phyloP scores from a whole-genome alignment of 2,797 vertebrate genomes.

The Sebastolobus altivelis region DNA sequence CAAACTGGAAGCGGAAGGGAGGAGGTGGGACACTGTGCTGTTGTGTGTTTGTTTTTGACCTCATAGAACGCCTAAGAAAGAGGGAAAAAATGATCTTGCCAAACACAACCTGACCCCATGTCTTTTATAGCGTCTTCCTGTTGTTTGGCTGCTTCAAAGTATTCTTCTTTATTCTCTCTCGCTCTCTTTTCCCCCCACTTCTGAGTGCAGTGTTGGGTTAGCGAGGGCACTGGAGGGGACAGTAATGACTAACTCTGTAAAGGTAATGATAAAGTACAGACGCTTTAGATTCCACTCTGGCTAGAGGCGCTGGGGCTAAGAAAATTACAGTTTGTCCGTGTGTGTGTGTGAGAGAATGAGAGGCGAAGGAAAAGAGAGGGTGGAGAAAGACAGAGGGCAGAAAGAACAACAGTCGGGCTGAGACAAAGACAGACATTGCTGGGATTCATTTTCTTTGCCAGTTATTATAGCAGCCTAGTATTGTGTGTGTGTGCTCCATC shows the following conservation, averaged over 20 bases:
- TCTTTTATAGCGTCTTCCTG: slow-evolving; percentile 39
- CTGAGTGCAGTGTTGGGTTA: slow-evolving; percentile 55
- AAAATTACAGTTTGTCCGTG: slow-evolving; percentile 74
- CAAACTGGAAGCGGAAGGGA: slow-evolving; percentile 33
- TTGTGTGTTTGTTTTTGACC: slow-evolving; percentile 66
- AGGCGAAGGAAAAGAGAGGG: slow-evolving; percentile 38
- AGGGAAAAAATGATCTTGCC: slow-evolving; percentile 26
- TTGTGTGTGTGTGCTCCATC: slow-evolving; percentile 12
- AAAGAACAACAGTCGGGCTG: slow-evolving; percentile 60
- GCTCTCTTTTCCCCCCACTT: slow-evolving; percentile 1
- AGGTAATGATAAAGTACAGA: slow-evolving; percentile 85
- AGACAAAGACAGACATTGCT: slow-evolving; percentile 64
- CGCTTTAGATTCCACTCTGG: slow-evolving; percentile 76
- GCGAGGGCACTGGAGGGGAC: slow-evolving; percentile 72
- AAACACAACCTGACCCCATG: slow-evolving; percentile 58
- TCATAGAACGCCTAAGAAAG: slow-evolving; percentile 31
- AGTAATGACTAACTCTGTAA: slow-evolving; percentile 83
- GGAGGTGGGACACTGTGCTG: slow-evolving; percentile 15
- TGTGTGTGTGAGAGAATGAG: slow-evolving; percentile 31
- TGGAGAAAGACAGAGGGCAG: slow-evolving; percentile 52
- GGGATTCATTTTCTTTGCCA: slow-evolving; percentile 63
- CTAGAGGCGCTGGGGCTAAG: slow-evolving; percentile 70
- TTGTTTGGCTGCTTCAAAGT: slow-evolving; percentile 60
- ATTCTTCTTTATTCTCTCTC: slow-evolving; percentile 43
- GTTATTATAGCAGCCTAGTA: slow-evolving; percentile 43